Evolutionary conservation across 2,113 vertebrate species (phyloP), one percentile per base, ranked within the genome.

Genomic region (Pseudolaguvia tuberculata): DNA sequence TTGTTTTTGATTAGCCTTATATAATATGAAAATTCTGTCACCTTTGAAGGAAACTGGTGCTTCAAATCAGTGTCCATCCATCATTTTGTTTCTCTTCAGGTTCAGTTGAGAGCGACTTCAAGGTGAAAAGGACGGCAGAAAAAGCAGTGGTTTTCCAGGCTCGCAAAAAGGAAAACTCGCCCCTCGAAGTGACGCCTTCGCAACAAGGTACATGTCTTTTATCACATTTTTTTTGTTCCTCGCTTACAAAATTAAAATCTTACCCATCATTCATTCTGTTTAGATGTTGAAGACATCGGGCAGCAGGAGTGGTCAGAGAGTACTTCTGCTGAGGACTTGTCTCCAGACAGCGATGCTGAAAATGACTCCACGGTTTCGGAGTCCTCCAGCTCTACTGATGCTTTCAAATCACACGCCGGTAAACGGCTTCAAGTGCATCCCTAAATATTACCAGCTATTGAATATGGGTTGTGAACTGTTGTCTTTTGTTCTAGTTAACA

Each of bases 81-180:
- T 23, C 55, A 45, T 59, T n/a, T 10, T 1, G 11, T 3, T 73
- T 31, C 76, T 73, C 68, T 53, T 0, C 52, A 73, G 14, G 51
- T 86, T 84, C 18, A 23, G 76, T 75, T 7, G 85, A 84, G 31
- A 81, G 78, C 17, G 72, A 67, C 48, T 92, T 92, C 69, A 86
- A 88, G 79, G 67, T 91, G 52, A 92, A 84, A 51, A 89, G 87
- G 6, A 82, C 85, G 0, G 81, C 80, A 52, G 82, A 85, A 23
- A 91, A 77, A 0, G 80, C 88, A 52, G 83, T 92, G 50, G 79
- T 86, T 5, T 92, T 92, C 70, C 87, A 84, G 75, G 81, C 86
- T 51, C 88, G 82, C n/a, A 90, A 87, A 78, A 91, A 88, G 57
- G 71, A 87, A 45, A 73, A 21, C 15, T 74, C 7, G 47, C 78